Percentiles rank a stretch among this genome's conserved stretches.
phyloP scores from a whole-genome alignment of 2,888 invertebrate species.

The Eupithecia abbreviata region DNA sequence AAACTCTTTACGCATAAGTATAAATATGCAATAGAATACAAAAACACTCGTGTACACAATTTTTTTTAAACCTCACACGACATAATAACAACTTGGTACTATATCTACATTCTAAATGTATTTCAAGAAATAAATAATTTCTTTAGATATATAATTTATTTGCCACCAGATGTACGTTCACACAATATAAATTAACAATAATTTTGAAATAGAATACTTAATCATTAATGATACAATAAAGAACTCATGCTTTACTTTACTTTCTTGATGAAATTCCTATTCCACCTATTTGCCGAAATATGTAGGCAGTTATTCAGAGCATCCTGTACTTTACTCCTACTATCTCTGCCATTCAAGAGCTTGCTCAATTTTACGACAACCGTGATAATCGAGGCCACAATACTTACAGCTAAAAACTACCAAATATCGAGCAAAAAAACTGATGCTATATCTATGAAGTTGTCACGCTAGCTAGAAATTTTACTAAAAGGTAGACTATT shows the following conservation, averaged over 20 bases:
- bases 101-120: too few species aligned
- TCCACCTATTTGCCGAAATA: background rate
- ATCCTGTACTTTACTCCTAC: slow-evolving; percentile 34
- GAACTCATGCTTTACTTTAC: background rate
- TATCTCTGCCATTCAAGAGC: slow-evolving; percentile 55
- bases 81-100: too few species aligned
- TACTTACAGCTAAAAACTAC: slow-evolving; percentile 51
- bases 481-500: slow-evolving; percentile 35
- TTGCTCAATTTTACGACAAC: slow-evolving; percentile 67
- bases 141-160: too few species aligned
- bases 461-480: slow-evolving; percentile 45
- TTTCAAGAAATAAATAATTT: too few species aligned
- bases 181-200: too few species aligned
- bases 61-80: too few species aligned
- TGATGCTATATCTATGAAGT: slow-evolving; percentile 38
- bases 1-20: background rate
- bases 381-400: slow-evolving; percentile 75
- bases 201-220: too few species aligned
- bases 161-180: too few species aligned
- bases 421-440: slow-evolving; percentile 39
- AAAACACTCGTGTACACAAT: too few species aligned
- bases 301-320: slow-evolving; percentile 10
- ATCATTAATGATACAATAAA: too few species aligned
- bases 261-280: background rate
- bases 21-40: too few species aligned